These are phyloP conservation scores for Aphodius sticticus DNA, from an alignment of 2,888 invertebrate genomes.

Conservation along the genomic window DNA sequence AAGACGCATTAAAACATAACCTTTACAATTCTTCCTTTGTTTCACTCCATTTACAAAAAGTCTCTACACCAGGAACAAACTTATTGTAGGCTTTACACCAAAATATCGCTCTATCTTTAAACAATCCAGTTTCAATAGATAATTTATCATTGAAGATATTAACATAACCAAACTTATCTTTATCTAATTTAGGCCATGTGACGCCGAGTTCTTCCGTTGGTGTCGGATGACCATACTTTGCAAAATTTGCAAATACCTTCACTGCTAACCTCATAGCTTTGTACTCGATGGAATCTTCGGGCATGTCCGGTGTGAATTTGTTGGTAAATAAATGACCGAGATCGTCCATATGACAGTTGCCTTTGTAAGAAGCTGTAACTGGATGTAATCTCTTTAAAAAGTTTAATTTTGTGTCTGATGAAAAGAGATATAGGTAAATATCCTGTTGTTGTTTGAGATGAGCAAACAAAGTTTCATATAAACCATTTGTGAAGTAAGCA, in stretches of 20 bases:
- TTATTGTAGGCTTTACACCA: conserved; percentile 18
- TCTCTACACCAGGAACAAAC: background rate
- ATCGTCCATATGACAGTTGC: conserved; percentile 31
- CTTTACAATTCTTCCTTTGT: background rate
- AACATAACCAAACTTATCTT: conserved; percentile 17
- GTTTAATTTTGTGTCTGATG: conserved; percentile 31
- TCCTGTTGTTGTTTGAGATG: conserved; percentile 26
- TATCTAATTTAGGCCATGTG: conserved; percentile 20
- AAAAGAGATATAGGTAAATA: conserved; percentile 30
- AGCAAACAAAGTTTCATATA: conserved; percentile 15
- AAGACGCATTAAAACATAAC: background rate
- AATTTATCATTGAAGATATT: conserved; percentile 20
- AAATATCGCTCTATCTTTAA: conserved; percentile 14
- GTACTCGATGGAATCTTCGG: conserved; percentile 18
- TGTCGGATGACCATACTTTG: conserved; percentile 31
- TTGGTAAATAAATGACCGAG: conserved; percentile 33
- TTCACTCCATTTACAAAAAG: background rate
- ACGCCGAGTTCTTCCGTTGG: conserved; percentile 8
- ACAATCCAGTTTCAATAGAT: background rate
- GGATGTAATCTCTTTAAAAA: conserved; percentile 29
- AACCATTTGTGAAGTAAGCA: conserved; percentile 23
- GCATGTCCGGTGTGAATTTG: conserved; percentile 25
- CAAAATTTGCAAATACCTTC: conserved; percentile 31
- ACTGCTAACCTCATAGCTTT: conserved; percentile 27
- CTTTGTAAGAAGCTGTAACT: conserved; percentile 21